Percentiles rank a stretch among this genome's conserved stretches.
Evolutionary conservation across 2,888 invertebrate genomes (phyloP).

Genomic region (Spodoptera exigua): DNA sequence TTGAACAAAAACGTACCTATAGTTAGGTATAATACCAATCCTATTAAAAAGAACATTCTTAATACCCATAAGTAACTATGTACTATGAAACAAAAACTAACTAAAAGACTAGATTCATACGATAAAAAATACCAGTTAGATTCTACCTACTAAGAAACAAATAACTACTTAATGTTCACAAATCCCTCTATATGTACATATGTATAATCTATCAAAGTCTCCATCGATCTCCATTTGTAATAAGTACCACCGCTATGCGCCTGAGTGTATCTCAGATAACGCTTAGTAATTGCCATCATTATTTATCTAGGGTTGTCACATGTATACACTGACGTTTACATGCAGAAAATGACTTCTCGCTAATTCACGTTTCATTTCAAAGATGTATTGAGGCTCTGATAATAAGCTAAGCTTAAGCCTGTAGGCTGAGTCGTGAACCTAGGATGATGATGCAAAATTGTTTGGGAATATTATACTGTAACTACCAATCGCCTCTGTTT

Average conservation of each 20-base stretch:
- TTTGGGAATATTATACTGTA: slow-evolving; percentile 23
- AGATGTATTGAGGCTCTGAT: slow-evolving; percentile 2
- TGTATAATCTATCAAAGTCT: slow-evolving; percentile 30
- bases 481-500: neutral
- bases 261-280: slow-evolving; percentile 36
- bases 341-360: slow-evolving; percentile 15
- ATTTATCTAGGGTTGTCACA: slow-evolving; percentile 40
- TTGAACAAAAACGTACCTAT: too few species aligned
- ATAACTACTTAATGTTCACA: slow-evolving; percentile 10
- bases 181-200: too few species aligned
- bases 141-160: neutral
- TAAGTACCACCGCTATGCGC: slow-evolving; percentile 28
- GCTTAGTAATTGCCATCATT: slow-evolving; percentile 50
- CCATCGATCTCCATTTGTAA: slow-evolving; percentile 50
- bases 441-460: slow-evolving; percentile 14
- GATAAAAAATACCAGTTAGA: too few species aligned
- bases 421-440: slow-evolving; percentile 7
- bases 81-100: too few species aligned
- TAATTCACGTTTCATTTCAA: neutral
- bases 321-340: neutral
- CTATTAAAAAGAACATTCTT: too few species aligned
- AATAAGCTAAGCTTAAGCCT: slow-evolving; percentile 16
- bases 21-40: too few species aligned
- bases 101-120: too few species aligned
- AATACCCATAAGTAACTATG: too few species aligned